Base-by-base conservation (phyloP, 2,888 invertebrate species). In the Drosophila testacea region DNA sequence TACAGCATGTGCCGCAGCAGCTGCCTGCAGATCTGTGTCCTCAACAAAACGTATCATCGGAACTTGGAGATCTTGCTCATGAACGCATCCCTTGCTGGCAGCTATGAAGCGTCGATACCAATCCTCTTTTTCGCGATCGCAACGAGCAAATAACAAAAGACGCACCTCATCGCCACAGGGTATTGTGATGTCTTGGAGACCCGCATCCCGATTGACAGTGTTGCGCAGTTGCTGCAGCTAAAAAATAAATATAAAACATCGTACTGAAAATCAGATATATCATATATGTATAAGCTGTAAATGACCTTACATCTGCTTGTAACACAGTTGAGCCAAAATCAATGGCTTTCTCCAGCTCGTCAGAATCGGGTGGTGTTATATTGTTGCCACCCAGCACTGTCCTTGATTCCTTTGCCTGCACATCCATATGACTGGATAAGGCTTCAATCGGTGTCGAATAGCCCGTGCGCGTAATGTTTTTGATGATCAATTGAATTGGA, bases 121-220 rank as follows among this genome's bases (percentile, higher is more conserved):
- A 70, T 92, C 93, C 69, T 92, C 92, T 59, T 92, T 92, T 70
- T 92, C 92, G 13, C 92, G 90, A 70, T 92, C 92, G 36, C 90
- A 89, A 32, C 92, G 89, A 0, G 92, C 88, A 68, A 92, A 92
- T 6, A 92, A 65, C 52, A 92, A 59, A 30, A 92, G 69, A 41
- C 92, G 88, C 36, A 90, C 91, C 78, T 92, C 92, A 78, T 92
- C 92, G 4, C 92, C 92, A 48, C 91, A 92, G 3, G 92, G 92
- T n/a, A 92, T 89, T 0, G 78, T 85, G 2, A 90, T 83, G 6
- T 86, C 88, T 5, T 73, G 71, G 6, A 86, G 61, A 10, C 89
- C 88, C 13, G 77, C 62, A 36, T 91, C 91, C 4, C 87, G 81
- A 74, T 87, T 88, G 0, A 69, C 78, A 5, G 56, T 73, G 38